Percentiles rank a stretch among this genome's conserved stretches.
These are phyloP conservation scores for Chironomus riparius DNA, from an alignment of 2,888 invertebrate genomes.

Conservation along the genomic window DNA sequence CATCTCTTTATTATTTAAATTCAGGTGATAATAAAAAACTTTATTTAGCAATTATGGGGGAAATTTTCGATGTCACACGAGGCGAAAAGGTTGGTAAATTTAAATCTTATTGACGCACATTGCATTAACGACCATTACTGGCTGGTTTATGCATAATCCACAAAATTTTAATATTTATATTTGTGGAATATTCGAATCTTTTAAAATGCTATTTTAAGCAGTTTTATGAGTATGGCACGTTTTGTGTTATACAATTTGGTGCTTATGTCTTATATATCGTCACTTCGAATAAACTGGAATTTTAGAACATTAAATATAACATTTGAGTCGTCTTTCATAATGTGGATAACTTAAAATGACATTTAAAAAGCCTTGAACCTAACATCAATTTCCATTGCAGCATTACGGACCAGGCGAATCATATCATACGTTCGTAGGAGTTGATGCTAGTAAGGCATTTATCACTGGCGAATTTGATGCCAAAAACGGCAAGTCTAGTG, in stretches of 20 bases:
- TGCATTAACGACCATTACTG: background rate
- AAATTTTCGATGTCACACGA: constrained; percentile 13
- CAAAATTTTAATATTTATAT: too few relatives aligned
- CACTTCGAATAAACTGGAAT: too few relatives aligned
- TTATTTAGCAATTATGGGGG: constrained; percentile 7
- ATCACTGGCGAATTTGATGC: constrained; percentile 79
- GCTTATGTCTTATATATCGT: too few relatives aligned
- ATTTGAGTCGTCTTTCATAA: too few relatives aligned
- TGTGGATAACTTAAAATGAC: too few relatives aligned
- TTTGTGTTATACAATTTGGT: too few relatives aligned
- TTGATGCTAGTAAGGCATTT: constrained; percentile 84
- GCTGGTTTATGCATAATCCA: background rate
- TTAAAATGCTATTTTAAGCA: too few relatives aligned
- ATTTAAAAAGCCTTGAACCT: too few relatives aligned
- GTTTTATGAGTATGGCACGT: too few relatives aligned
- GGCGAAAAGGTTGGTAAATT: background rate
- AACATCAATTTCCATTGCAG: background rate
- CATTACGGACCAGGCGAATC: constrained; percentile 31
- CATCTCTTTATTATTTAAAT: background rate
- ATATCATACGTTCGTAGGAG: constrained; percentile 47
- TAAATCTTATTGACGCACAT: background rate
- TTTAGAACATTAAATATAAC: too few relatives aligned
- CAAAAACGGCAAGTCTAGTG: constrained; percentile 44
- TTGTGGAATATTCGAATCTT: too few relatives aligned
- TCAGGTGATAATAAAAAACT: constrained; percentile 8